Evolutionary conservation across 1,140 invertebrate genomes (phyloP).

Genomic region (Tetramorium simillimum): DNA sequence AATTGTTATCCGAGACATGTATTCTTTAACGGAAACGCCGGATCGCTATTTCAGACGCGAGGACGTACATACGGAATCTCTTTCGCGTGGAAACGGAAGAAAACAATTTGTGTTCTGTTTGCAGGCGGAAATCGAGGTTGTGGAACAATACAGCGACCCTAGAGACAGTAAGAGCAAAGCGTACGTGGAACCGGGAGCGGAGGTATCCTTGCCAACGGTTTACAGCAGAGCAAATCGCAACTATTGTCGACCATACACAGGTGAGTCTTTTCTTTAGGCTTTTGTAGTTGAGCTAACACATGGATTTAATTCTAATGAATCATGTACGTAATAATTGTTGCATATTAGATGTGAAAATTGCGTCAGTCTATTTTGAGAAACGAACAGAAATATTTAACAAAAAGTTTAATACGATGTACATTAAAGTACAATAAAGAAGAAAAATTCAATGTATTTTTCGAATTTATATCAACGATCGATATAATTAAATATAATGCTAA

Average conservation of each 20-base stretch:
- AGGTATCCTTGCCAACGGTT: conserved; percentile 83
- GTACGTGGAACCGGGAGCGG: conserved; percentile 81
- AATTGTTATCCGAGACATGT: not conserved
- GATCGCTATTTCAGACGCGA: conserved; percentile 30
- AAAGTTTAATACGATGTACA: too few species aligned
- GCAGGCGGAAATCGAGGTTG: conserved; percentile 84
- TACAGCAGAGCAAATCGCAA: conserved; percentile 86
- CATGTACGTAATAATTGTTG: not conserved
- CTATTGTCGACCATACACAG: conserved; percentile 87
- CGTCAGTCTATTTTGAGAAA: not conserved
- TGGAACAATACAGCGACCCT: conserved; percentile 86
- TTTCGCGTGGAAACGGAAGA: conserved; percentile 16
- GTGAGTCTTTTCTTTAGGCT: conserved; percentile 76
- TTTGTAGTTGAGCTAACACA: not conserved
- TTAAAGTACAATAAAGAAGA: not conserved
- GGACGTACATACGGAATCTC: not conserved
- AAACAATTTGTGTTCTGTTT: conserved; percentile 67
- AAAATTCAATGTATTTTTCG: not conserved
- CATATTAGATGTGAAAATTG: not conserved
- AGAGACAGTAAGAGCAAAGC: conserved; percentile 84
- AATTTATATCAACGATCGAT: not conserved
- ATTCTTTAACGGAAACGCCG: not conserved
- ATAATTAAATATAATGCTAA: conserved; percentile 1
- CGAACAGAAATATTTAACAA: not conserved
- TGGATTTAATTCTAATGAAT: not conserved